Percentiles rank a stretch among this genome's conserved stretches.
Conservation (phyloP, 2,888 invertebrate species). For the Nomada flava region DNA sequence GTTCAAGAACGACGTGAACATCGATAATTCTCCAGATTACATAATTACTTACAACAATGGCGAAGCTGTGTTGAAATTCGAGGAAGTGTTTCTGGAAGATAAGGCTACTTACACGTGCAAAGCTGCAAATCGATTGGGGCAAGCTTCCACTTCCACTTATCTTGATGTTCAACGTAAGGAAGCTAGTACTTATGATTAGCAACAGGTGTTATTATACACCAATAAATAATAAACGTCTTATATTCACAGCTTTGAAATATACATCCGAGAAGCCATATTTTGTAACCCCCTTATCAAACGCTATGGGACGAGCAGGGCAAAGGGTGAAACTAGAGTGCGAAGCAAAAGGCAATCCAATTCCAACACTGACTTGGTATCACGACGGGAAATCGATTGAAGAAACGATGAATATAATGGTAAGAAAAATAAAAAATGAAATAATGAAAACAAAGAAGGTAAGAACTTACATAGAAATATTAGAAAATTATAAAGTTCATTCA, state of each 20-base stretch:
- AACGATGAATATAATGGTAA: slow-evolving; percentile 56
- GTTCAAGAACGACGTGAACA: slow-evolving; percentile 89
- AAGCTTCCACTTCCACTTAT: slow-evolving; percentile 87
- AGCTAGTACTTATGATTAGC: background rate
- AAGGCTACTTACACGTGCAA: slow-evolving; percentile 89
- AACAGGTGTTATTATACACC: background rate
- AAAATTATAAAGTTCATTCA: too few relatives aligned
- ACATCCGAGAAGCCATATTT: slow-evolving; percentile 87
- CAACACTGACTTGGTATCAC: slow-evolving; percentile 88
- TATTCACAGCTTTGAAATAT: slow-evolving; percentile 86
- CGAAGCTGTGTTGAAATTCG: slow-evolving; percentile 90
- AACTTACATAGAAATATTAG: background rate
- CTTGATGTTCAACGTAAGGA: slow-evolving; percentile 86
- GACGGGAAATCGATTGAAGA: slow-evolving; percentile 87
- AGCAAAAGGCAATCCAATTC: slow-evolving; percentile 88
- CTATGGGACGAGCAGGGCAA: slow-evolving; percentile 90
- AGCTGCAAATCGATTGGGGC: slow-evolving; percentile 89
- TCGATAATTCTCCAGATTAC: slow-evolving; percentile 90
- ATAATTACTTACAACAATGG: slow-evolving; percentile 93
- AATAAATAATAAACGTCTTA: background rate
- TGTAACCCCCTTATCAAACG: slow-evolving; percentile 87
- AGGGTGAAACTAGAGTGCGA: slow-evolving; percentile 90
- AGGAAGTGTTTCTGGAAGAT: slow-evolving; percentile 88
- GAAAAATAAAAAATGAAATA: background rate
- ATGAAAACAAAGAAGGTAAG: slow-evolving; percentile 42